Base-by-base conservation (phyloP, 30 jellyfish, hydroid and myxozoan species). In the Rhopilema esculentum region DNA sequence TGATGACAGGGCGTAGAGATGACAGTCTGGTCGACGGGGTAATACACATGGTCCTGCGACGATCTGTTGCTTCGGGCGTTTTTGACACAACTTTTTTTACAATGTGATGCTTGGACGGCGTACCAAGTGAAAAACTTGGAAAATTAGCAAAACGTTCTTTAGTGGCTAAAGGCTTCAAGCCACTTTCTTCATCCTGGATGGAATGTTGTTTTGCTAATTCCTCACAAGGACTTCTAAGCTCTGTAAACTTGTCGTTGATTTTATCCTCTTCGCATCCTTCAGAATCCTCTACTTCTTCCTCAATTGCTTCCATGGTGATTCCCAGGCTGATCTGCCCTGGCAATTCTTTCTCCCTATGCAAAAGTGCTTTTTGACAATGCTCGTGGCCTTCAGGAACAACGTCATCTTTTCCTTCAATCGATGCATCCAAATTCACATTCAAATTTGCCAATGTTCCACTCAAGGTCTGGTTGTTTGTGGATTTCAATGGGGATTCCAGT, bases 11-110 rank as follows among this genome's bases (percentile, higher is more conserved):
- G 48, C 15, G 64, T 49, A 4, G 74, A 20, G 8, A 2, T 22
- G 27, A 40, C 57, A 40, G 57, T 40, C 57, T 40, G 9, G 23
- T 19, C 8, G 78, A 20, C 8, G 85, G 85, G 29, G 91, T 83
- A 9, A 83, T 4, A 30, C 91, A 49, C 30, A 83, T 69, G 8
- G 91, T 83, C 62, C 66, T 85, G 52, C 85, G 83, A 27, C 86
- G 75, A 6, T 28, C 40, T 1, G 75, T 80, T 17, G 8, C 65
- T 27, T 66, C 23, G 24, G 75, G 16, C 7, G 27, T 16, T 71
- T n/a, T 28, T 28, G 79, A 33, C 22, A 65, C 76, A 20, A 24
- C 9, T 0, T 27, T 76, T 28, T 63, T 53, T 31, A 20, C 29
- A 16, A 26, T 62, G 16, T 17, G 9, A 20, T 51, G 62, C 21